Percentiles rank a stretch among this genome's conserved stretches.
phyloP scores from a whole-genome alignment of 2,888 invertebrate species.

The Tetragonula carbonaria region DNA sequence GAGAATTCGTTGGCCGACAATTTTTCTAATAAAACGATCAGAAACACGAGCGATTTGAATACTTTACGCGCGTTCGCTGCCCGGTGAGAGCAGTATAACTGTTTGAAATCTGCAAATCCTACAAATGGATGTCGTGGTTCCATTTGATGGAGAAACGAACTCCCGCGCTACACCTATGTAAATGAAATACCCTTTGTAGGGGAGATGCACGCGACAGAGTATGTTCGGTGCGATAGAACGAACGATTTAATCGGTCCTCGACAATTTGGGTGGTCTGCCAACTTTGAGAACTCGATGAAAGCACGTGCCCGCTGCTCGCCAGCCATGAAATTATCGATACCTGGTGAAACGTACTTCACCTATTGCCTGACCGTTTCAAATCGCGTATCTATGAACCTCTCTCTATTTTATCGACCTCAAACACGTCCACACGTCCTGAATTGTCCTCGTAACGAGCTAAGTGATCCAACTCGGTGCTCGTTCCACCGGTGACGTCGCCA shows the following conservation, averaged over 20 bases:
- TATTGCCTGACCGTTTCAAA: constrained; percentile 57
- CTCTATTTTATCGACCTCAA: constrained; percentile 54
- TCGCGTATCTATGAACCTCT: constrained; percentile 59
- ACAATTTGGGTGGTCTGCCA: constrained; percentile 67
- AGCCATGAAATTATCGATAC: constrained; percentile 68
- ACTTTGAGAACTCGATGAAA: constrained; percentile 68
- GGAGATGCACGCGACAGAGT: constrained; percentile 34
- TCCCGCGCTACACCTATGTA: constrained; percentile 29
- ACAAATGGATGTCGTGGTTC: neutral
- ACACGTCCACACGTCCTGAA: constrained; percentile 64
- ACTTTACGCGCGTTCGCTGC: neutral
- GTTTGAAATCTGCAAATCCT: neutral
- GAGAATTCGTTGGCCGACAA: neutral
- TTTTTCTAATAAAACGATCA: too few relatives aligned
- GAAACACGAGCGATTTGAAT: neutral
- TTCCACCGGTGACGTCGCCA: constrained; percentile 29
- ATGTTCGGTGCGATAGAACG: constrained; percentile 54
- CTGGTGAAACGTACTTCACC: constrained; percentile 60
- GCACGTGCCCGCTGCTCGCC: constrained; percentile 64
- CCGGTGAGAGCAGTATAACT: too few relatives aligned
- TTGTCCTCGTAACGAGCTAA: constrained; percentile 65
- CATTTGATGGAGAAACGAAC: neutral
- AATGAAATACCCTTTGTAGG: constrained; percentile 54
- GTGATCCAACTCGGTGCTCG: constrained; percentile 59
- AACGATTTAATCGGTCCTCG: constrained; percentile 68